Base-by-base conservation (phyloP, 2,888 invertebrate species). In the Pseudococcus longispinus region DNA sequence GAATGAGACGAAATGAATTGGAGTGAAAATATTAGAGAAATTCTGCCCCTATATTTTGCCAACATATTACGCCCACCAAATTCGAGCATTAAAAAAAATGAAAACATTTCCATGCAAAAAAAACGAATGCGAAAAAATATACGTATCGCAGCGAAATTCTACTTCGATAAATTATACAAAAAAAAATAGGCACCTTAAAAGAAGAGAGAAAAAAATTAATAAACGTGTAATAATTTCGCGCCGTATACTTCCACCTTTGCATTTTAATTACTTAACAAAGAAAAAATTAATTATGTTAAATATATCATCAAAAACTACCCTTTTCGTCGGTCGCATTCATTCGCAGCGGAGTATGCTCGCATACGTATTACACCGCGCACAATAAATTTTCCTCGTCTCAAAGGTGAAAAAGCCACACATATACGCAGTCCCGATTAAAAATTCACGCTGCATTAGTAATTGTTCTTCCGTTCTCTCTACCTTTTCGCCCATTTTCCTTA, bases 401-500 rank as follows among this genome's bases (percentile, higher is more conserved):
- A 60, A 60, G 60, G 60, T 13, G 60, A 60, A 60, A 60, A 60
- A 51, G 51, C 60, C 23, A 6, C 51, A 51, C 60, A 60, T 15
- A 60, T 60, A 60, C 60, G 60, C 60, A 23, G 23, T 60, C 23
- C 23, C 60, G 60, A 60, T 60, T 60, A 60, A 60, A 60, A 60
- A 60, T 60, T 60, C 60, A 60, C 60, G 60, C 60, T 23, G 60
- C 60, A 60, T 60, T 60, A 60, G 60, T 60, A 60, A 60, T 60
- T 60, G 60, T 60, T 60, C 60, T 60, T 60, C 60, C 60, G 20
- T 60, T 60, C 60, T 60, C 60, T 60, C 60, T 23, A 60, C 60
- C 9, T 60, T 60, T 60, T 23, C 60, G n/a, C n/a, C 60, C 60
- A 5, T 60, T 60, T 60, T 60, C 60, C 60, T 20, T 23, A 20